These are phyloP conservation scores for Paracanthobrama guichenoti DNA, from an alignment of 2,113 vertebrate species.

Conservation along the genomic window DNA sequence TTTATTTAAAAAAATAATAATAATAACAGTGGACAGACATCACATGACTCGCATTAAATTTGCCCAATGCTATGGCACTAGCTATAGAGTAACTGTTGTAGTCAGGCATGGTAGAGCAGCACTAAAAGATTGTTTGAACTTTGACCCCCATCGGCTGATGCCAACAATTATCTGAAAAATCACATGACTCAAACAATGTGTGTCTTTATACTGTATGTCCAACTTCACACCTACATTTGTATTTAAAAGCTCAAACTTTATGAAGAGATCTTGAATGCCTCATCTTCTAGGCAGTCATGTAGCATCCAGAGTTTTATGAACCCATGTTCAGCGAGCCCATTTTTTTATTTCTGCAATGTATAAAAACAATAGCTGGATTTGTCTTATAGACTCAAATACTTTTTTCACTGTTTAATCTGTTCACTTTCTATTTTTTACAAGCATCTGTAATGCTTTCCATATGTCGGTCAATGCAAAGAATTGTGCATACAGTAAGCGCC, in stretches of 20 bases:
- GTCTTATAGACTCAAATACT: too few species aligned
- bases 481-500: background rate
- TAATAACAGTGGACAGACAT: too few species aligned
- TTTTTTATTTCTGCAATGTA: too few species aligned
- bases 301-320: background rate
- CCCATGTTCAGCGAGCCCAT: background rate
- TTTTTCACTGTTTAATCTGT: background rate
- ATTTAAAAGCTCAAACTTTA: background rate
- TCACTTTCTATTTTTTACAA: background rate
- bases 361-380: background rate
- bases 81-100: background rate
- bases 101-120: background rate
- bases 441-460: background rate
- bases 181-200: background rate
- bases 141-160: background rate
- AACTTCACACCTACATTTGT: background rate
- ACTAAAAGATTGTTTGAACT: background rate
- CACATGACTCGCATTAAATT: background rate
- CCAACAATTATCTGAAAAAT: background rate
- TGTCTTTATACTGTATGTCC: background rate
- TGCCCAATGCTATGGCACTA: background rate
- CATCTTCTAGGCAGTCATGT: too few species aligned
- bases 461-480: background rate
- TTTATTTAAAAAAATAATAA: too few species aligned
- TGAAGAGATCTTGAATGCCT: background rate